A percentile compares a stretch with the other conserved stretches of the same genome.
phyloP scores from a whole-genome alignment of 2,113 vertebrate genomes.

The Neoarius graeffei region DNA sequence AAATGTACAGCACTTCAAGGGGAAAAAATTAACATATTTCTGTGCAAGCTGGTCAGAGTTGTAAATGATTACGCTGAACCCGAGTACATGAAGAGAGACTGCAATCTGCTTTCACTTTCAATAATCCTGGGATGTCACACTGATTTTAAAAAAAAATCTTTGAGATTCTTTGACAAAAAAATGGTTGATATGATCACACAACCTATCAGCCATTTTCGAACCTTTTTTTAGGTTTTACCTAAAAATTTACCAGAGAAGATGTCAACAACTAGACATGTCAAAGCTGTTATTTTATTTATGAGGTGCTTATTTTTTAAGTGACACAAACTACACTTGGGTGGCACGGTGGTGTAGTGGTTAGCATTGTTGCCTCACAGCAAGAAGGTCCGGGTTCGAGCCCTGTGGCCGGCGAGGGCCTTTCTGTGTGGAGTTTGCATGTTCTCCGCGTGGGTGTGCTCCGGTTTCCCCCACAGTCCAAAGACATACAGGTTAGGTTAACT shows the following conservation, averaged over 20 bases:
- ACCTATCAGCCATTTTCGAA: neutral
- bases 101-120: constrained; percentile 18
- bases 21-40: constrained; percentile 27
- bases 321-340: neutral
- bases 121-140: neutral
- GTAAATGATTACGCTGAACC: neutral
- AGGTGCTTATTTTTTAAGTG: neutral
- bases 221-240: neutral
- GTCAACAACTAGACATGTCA: neutral
- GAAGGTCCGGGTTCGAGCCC: too few relatives aligned
- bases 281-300: neutral
- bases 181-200: neutral
- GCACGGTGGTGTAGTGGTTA: too few relatives aligned
- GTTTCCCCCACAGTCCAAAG: too few relatives aligned
- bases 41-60: neutral
- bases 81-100: neutral
- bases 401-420: too few relatives aligned
- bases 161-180: too few relatives aligned
- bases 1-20: constrained; percentile 11
- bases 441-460: too few relatives aligned
- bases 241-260: neutral
- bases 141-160: neutral
- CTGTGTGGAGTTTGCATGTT: too few relatives aligned
- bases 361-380: too few relatives aligned
- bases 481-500: too few relatives aligned